Evolutionary conservation across 2,113 vertebrate species (phyloP).

Genomic region (Thalassoma bifasciatum): DNA sequence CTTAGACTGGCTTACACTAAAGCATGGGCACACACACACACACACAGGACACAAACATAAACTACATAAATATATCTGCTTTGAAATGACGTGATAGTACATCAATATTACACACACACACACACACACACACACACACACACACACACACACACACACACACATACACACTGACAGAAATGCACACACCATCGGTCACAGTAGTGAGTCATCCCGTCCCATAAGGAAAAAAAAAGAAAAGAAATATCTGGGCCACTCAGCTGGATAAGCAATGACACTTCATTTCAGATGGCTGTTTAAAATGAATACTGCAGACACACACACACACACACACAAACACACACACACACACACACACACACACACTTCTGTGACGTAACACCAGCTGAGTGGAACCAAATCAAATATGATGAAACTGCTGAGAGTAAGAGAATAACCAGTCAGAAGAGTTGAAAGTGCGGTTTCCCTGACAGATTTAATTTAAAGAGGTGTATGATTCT

Average conservation of each 20-base stretch:
- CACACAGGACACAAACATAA: no score
- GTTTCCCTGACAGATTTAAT: no score
- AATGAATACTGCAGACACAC: background rate
- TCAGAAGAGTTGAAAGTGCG: background rate
- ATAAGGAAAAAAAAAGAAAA: background rate
- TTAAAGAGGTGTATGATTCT: no score
- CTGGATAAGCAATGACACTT: constrained; percentile 8
- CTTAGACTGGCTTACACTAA: no score
- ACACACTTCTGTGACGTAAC: background rate
- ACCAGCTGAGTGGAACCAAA: background rate
- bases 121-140: background rate
- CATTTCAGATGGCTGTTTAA: constrained; percentile 21
- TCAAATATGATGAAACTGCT: no score
- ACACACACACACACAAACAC: background rate
- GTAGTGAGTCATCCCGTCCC: constrained; percentile 2
- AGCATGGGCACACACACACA: no score
- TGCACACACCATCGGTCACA: background rate
- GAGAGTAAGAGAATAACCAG: background rate
- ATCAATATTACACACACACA: background rate
- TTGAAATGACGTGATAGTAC: background rate
- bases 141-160: background rate
- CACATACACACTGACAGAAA: background rate
- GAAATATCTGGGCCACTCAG: constrained; percentile 9
- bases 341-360: background rate
- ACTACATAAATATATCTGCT: background rate